Evolutionary conservation across 2,797 vertebrate genomes (phyloP), one percentile per base, ranked within the genome.

Genomic region (Phalanger gymnotis): DNA sequence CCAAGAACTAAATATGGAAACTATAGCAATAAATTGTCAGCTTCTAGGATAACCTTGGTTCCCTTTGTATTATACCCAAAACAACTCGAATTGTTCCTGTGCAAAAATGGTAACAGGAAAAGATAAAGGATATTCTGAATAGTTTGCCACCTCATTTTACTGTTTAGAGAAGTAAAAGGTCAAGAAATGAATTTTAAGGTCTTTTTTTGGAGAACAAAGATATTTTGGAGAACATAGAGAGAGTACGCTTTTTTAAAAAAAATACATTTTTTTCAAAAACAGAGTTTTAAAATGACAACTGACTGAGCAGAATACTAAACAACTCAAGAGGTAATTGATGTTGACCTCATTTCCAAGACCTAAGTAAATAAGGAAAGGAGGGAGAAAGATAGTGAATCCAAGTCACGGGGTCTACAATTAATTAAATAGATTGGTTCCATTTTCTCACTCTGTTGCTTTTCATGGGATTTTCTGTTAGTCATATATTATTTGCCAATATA

Each of bases 41-140:
- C 95, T 97, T 97, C n/a, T 91, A 96, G 91, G 91, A 91, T 96
- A 97, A 97, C 95, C 95, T 98, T 96, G 97, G 95, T 58, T 93
- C 97, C 97, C 98, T 97, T 98, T 96, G 97, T 94, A 87, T 97
- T 98, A 95, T 94, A 91, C 94, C 94, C 4, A 0, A 97, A 96
- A 94, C 94, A 96, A 53, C 92, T 94, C 94, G 55, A 47, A 54
- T 92, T 16, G 55, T 94, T 97, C 55, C 90, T 92, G 53, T 96
- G n/a, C 95, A 96, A 96, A 98, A 91, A 97, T 92, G 94, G 90
- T 96, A 98, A 98, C 92, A 98, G 97, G 95, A 98, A 98, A 95
- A 94, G 92, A 95, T 95, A 95, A 90, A 94, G 92, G 97, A 95
- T 95, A 96, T 97, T 95, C 93, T 89, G 95, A 98, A 94, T 95